Evolutionary conservation across 2,797 vertebrate species (phyloP), one percentile per base, ranked within the genome.

Genomic region (Hypotaenidia philippensis): DNA sequence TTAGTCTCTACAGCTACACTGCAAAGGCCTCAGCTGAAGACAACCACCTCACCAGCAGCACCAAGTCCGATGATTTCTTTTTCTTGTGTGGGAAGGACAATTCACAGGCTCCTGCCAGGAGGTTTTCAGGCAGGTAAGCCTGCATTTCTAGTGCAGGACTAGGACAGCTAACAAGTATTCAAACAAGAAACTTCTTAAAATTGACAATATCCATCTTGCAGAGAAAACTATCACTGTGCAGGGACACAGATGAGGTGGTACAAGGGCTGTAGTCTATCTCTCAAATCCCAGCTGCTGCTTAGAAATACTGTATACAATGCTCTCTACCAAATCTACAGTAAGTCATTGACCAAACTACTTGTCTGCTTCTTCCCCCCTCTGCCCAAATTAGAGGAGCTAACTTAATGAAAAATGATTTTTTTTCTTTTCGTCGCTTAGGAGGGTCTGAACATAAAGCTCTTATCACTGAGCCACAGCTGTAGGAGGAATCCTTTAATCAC

Each of bases 391-490:
- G 36, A 97, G 87, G 86, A 83, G 65, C 65, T 64, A 97, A 97
- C 84, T 93, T 90, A 92, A 96, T 97, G 87, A 89, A 97, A 96
- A 97, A 96, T 79, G 82, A 90, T 90, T 91, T 95, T 89, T 95
- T 89, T 93, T 81, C 71, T 94, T 97, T 97, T 92, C 91, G 87
- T 95, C 4, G 83, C 92, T 95, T 90, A 91, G 78, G 90, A 96
- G 92, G 93, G 89, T 96, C 96, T 97, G 95, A 96, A 93, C 94
- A 94, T 96, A 97, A 97, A 93, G 68, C 90, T 94, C 97, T 98
- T 98, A 97, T 98, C 97, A 96, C 91, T 21, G 64, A 96, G 93
- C 82, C 94, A 97, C 98, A 98, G 98, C 97, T 97, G 97, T 90
- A 93, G 93, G 86, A 97, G 65, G 93, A 97, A 97, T 96, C 95